Percentiles rank a stretch among this genome's conserved stretches.
Evolutionary conservation across 2,113 vertebrate genomes (phyloP).

Genomic region (Delphinus delphis): DNA sequence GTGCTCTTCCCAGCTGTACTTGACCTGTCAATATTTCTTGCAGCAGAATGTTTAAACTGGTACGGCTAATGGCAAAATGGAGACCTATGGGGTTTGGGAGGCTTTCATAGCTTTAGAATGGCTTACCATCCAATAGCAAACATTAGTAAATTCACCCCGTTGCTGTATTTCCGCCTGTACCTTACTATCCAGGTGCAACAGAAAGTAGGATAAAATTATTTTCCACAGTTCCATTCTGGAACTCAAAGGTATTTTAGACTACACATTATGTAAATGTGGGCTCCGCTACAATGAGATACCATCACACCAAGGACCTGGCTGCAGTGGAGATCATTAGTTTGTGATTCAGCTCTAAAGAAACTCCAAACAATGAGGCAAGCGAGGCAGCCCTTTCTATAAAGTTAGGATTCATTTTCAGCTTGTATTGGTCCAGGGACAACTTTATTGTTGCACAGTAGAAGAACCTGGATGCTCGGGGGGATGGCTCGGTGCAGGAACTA

Average conservation of each 20-base stretch:
- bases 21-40: conserved; percentile 88
- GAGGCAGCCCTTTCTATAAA: conserved; percentile 67
- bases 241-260: conserved; percentile 81
- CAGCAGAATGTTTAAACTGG: conserved; percentile 85
- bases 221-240: conserved; percentile 75
- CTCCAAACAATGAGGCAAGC: conserved; percentile 73
- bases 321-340: conserved; percentile 72
- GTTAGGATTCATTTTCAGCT: conserved; percentile 78
- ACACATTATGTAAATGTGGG: conserved; percentile 81
- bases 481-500: conserved; percentile 73
- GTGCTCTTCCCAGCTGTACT: conserved; percentile 83
- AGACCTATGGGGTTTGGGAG: conserved; percentile 81
- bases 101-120: conserved; percentile 81
- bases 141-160: conserved; percentile 80
- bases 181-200: conserved; percentile 70
- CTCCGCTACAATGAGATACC: conserved; percentile 80
- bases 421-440: conserved; percentile 78
- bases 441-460: conserved; percentile 67
- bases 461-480: conserved; percentile 71
- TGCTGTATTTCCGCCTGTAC: conserved; percentile 75
- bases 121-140: conserved; percentile 81
- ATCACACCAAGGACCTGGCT: conserved; percentile 75
- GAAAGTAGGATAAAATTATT: conserved; percentile 78
- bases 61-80: conserved; percentile 85
- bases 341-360: conserved; percentile 68